These are phyloP conservation scores for Calameuta idolon DNA, from an alignment of 2,888 invertebrate genomes.

Conservation along the genomic window DNA sequence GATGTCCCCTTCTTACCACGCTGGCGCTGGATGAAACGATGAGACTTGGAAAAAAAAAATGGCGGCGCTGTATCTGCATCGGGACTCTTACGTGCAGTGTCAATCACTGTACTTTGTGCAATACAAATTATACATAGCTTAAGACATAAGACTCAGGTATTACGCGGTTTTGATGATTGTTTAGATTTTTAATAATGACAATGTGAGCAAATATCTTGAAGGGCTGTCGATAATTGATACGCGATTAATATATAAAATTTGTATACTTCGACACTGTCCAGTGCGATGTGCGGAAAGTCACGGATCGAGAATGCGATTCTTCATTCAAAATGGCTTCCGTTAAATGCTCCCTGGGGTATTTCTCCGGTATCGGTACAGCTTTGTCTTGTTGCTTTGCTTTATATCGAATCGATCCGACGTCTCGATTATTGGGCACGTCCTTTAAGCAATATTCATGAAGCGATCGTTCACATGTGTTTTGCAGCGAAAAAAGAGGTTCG, in stretches of 20 bases:
- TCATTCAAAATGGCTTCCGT: background rate
- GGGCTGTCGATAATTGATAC: background rate
- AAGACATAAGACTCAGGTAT: background rate
- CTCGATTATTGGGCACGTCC: slow-evolving; percentile 3
- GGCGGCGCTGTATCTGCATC: background rate
- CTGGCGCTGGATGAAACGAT: background rate
- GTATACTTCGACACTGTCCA: background rate
- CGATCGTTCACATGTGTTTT: slow-evolving; percentile 1
- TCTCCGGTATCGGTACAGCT: background rate
- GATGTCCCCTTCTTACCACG: background rate
- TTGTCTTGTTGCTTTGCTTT: background rate
- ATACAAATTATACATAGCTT: background rate
- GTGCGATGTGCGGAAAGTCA: background rate
- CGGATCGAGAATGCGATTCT: background rate
- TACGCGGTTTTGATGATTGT: background rate
- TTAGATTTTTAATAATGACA: background rate
- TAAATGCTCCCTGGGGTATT: background rate
- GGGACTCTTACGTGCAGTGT: background rate
- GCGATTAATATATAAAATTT: background rate
- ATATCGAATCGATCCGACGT: background rate
- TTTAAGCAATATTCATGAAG: background rate
- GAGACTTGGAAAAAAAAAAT: background rate
- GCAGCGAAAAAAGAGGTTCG: background rate
- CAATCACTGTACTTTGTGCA: background rate
- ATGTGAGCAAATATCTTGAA: background rate